Conservation (phyloP, 2,113 vertebrate genomes). For the Cacatua alba region DNA sequence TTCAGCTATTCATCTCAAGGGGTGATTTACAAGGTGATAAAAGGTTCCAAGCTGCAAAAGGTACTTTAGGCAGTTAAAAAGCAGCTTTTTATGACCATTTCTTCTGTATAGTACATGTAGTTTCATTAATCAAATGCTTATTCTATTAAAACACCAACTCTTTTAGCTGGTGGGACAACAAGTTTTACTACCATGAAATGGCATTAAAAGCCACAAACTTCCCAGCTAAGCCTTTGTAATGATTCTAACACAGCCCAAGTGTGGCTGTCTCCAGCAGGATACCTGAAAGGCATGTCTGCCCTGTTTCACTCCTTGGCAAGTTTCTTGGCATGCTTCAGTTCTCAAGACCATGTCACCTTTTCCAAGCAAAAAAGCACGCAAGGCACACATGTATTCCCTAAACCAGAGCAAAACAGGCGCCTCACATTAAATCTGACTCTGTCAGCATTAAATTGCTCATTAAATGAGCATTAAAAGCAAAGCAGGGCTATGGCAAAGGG, state of each 20-base stretch:
- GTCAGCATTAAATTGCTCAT: background rate
- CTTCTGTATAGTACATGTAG: constrained; percentile 63
- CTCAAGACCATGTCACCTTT: background rate
- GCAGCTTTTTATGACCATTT: constrained; percentile 70
- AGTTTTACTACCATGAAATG: constrained; percentile 68
- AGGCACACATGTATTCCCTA: background rate
- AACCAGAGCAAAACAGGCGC: background rate
- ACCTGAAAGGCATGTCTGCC: background rate
- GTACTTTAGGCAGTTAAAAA: constrained; percentile 71
- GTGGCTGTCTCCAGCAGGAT: constrained; percentile 2
- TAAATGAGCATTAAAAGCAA: background rate
- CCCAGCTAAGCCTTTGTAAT: constrained; percentile 59
- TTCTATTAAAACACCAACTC: constrained; percentile 70
- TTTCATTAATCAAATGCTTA: constrained; percentile 77
- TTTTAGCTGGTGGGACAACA: constrained; percentile 53
- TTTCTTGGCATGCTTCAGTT: background rate
- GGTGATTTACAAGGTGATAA: constrained; percentile 77
- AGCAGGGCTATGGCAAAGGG: background rate
- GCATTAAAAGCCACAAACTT: constrained; percentile 67
- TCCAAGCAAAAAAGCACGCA: background rate
- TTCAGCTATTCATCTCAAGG: constrained; percentile 68
- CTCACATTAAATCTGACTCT: background rate
- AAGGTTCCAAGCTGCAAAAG: constrained; percentile 72
- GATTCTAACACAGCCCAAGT: constrained; percentile 47
- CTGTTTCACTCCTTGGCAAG: background rate